phyloP scores from a whole-genome alignment of 2,113 vertebrate genomes.

The Chaetura pelagica region DNA sequence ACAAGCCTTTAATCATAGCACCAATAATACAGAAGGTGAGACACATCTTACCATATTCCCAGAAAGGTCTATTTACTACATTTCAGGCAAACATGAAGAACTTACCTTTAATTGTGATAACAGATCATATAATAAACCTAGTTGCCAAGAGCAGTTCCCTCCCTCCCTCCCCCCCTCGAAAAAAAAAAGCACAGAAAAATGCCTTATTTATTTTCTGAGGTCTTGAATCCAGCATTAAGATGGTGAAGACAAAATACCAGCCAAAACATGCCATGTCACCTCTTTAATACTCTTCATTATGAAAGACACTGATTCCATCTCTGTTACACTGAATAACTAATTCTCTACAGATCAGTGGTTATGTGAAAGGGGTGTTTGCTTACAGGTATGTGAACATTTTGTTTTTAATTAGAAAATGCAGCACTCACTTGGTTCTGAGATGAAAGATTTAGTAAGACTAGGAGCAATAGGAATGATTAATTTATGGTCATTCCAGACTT shows the following conservation, averaged over 20 bases:
- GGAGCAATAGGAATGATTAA: not conserved
- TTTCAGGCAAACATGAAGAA: not conserved
- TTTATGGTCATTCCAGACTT: not conserved
- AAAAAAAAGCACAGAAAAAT: not conserved
- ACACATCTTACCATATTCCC: not conserved
- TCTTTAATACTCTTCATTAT: not conserved
- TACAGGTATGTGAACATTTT: not conserved
- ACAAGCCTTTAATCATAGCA: not conserved
- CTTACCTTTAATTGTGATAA: constrained; percentile 8
- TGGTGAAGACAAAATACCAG: not conserved
- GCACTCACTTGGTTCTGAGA: not conserved
- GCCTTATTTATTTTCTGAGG: not conserved
- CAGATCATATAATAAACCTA: not conserved
- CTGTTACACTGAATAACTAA: not conserved
- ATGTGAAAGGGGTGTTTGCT: not conserved
- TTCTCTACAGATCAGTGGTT: not conserved
- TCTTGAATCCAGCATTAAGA: not conserved
- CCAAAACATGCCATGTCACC: not conserved
- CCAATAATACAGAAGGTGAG: not conserved
- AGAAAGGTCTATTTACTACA: not conserved
- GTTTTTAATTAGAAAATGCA: not conserved
- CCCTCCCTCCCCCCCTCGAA: no score
- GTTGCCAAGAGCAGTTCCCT: not conserved
- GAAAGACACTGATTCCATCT: not conserved
- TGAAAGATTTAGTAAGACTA: not conserved